Base-by-base conservation (phyloP, 64 coral and sea anemone species). In the Anthopleura sola region DNA sequence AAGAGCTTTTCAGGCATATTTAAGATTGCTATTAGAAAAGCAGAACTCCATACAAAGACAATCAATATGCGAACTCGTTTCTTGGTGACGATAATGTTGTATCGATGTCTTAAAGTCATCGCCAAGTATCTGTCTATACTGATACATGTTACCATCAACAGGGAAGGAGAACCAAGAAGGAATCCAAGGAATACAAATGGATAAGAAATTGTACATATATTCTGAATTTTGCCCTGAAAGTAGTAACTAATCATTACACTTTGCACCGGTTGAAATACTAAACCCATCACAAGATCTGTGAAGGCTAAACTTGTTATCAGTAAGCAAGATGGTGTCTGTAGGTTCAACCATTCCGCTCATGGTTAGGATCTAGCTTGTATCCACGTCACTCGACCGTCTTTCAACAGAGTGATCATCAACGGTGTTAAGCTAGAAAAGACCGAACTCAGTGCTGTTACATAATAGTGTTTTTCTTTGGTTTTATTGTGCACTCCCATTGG, bases 81-180 rank as follows among this genome's bases (percentile, higher is more conserved):
- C 37, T 77, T 77, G 13, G 75, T 77, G 31, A 77, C 75, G 19
- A 77, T 77, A 37, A 77, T 19, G 24, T n/a, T 21, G 37, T 77
- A 77, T 29, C 75, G 75, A 18, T 77, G 75, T 77, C 14, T 77
- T 40, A 77, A 33, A 37, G 32, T 77, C n/a, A 77, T 33, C 19
- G 75, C 75, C 75, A 77, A 77, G 37, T 77, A 77, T 40, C 75
- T 77, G 75, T 77, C 75, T 1, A 77, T 39, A 31, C 75, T 77
- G 31, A 77, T 77, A 31, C 31, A 77, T 6, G 37, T 77, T 2
- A 19, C 37, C 75, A 77, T 77, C 18, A 77, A 20, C 18, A 77
- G 11, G 6, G 75, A 24, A 77, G 11, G 34, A 62, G 5, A n/a
- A 7, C 58, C 21, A 62, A 62, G 20, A 24, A 60, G 23, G 3